phyloP scores from a whole-genome alignment of 2,888 invertebrate genomes.

The Eulithis prunata region DNA sequence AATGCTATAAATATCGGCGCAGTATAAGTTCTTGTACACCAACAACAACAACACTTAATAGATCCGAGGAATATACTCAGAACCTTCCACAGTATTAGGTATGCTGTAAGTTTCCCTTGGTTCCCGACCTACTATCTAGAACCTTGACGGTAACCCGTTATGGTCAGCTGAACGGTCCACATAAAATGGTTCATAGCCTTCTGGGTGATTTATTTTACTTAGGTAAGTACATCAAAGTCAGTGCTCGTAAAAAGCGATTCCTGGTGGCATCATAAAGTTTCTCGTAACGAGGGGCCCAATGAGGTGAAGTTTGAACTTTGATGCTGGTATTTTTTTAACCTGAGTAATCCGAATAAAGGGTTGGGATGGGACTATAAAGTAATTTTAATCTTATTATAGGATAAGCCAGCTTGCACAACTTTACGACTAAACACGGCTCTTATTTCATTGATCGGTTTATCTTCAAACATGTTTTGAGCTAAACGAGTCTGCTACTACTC shows the following conservation, averaged over 20 bases:
- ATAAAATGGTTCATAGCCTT: constrained; percentile 51
- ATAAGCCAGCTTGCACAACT: too few species aligned
- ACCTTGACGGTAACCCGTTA: constrained; percentile 48
- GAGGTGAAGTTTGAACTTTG: constrained; percentile 35
- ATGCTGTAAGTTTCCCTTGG: background rate
- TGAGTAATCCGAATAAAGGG: background rate
- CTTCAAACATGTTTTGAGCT: too few species aligned
- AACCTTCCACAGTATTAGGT: background rate
- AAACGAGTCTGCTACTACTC: too few species aligned
- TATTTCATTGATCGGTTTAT: too few species aligned
- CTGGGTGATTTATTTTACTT: constrained; percentile 51
- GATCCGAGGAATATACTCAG: too few species aligned
- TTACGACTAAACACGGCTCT: too few species aligned
- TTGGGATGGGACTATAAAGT: background rate
- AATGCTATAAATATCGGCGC: too few species aligned
- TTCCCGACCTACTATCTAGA: constrained; percentile 31
- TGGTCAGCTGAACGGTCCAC: constrained; percentile 46
- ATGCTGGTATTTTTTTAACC: constrained; percentile 8
- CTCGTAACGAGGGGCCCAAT: constrained; percentile 44
- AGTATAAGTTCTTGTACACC: too few species aligned
- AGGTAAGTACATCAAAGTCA: constrained; percentile 51
- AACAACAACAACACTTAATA: too few species aligned
- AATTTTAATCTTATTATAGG: background rate
- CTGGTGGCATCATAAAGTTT: constrained; percentile 53
- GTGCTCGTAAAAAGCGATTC: constrained; percentile 56